Percentiles rank a stretch among this genome's conserved stretches.
phyloP scores from a whole-genome alignment of 2,797 vertebrate genomes.

The Pampus argenteus region DNA sequence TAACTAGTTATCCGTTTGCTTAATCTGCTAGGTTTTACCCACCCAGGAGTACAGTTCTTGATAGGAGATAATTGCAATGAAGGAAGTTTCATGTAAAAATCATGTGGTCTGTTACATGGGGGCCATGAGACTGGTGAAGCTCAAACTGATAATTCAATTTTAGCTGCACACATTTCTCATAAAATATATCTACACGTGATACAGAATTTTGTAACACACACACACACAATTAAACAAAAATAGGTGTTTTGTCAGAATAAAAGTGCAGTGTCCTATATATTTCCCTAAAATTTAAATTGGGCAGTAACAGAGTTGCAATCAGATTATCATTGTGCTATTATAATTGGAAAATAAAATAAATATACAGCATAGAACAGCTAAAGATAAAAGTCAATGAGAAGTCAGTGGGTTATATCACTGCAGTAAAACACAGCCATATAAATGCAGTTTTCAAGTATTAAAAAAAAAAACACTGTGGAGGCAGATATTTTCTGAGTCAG shows the following conservation, averaged over 20 bases:
- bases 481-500: conserved; percentile 35
- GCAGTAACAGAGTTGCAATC: conserved; percentile 7
- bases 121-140: neutral
- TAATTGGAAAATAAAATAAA: conserved; percentile 28
- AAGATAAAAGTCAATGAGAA: conserved; percentile 1
- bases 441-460: conserved; percentile 37
- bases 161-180: conserved; percentile 34
- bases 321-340: conserved; percentile 18
- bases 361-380: conserved; percentile 1
- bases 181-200: conserved; percentile 6
- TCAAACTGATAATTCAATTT: conserved; percentile 22
- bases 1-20: conserved; percentile 38
- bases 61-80: conserved; percentile 19
- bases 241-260: conserved; percentile 34
- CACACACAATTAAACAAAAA: conserved; percentile 18
- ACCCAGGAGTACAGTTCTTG: neutral
- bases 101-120: conserved; percentile 17
- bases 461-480: conserved; percentile 21
- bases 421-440: conserved; percentile 16
- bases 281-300: conserved; percentile 12
- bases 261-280: neutral
- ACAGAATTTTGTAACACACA: conserved; percentile 17
- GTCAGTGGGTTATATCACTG: conserved; percentile 4
- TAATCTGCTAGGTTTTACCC: conserved; percentile 10
- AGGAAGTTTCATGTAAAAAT: conserved; percentile 44